Base-by-base conservation (phyloP, 2,888 invertebrate species). In the Drosophila dives region DNA sequence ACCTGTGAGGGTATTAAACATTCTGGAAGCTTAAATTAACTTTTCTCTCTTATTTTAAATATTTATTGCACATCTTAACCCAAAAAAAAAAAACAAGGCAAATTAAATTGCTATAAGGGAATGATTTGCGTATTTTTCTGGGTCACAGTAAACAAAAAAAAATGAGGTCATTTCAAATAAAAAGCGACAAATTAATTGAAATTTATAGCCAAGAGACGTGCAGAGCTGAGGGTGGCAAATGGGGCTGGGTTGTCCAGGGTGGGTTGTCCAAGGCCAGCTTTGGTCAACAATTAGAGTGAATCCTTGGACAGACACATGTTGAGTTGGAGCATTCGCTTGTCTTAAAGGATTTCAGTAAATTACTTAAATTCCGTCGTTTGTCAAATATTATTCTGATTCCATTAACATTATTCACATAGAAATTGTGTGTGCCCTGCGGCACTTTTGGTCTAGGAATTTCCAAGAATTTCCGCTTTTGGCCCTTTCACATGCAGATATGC, bases 101-200 rank as follows among this genome's bases (percentile, higher is more conserved):
- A 85, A 81, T 83, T 76, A 86, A 89, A 89, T 81, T 74, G 85
- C 77, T 56, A 83, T 86, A 76, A 86, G 71, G 70, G 75, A 81
- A 86, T 86, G 86, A 86, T 86, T 85, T 88, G 80, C 88, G 65
- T 77, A 64, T 69, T 63, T 70, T 58, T 64, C 33, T 49, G 32
- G 45, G 42, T 7, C 65, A 66, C 60, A 29, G 29, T 29, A 29
- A 5, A 29, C 48, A 62, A 53, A 17, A 74, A 59, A 72, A 75
- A 65, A 67, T 77, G 75, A 67, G 75, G 77, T 75, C 68, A 67
- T 63, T 49, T 12, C 56, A 72, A 69, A 88, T 75, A 75, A 78
- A 86, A 88, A 80, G 70, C 75, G 81, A 83, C 81, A 84, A 89
- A 84, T 86, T 79, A 89, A 86, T 86, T 86, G 87, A 75, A 81